A percentile compares a stretch with the other conserved stretches of the same genome.
Evolutionary conservation across 2,113 vertebrate species (phyloP).

Genomic region (Sturnira hondurensis): DNA sequence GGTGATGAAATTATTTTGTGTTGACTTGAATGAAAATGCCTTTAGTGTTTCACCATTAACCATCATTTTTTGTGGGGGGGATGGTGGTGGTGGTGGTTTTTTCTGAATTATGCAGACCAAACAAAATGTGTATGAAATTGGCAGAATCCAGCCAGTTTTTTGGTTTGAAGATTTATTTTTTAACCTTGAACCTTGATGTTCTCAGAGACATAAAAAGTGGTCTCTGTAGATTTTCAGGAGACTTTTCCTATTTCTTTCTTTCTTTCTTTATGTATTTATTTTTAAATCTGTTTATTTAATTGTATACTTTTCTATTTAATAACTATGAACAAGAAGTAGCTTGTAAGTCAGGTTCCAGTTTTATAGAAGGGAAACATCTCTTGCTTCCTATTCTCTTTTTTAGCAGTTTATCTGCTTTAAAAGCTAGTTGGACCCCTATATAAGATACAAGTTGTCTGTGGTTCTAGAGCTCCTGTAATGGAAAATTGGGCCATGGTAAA

Average conservation of each 20-base stretch:
- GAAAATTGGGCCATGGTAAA: not conserved
- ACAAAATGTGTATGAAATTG: not conserved
- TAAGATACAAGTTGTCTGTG: not conserved
- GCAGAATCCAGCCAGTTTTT: not conserved
- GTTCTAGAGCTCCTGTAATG: not conserved
- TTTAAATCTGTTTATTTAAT: no score
- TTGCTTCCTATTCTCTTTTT: not conserved
- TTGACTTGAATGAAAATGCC: not conserved
- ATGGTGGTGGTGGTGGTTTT: no score
- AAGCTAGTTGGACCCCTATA: not conserved
- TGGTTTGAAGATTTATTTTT: not conserved
- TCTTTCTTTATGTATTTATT: no score
- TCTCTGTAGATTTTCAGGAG: not conserved
- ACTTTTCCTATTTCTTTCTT: no score
- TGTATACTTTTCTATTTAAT: no score
- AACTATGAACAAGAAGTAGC: not conserved
- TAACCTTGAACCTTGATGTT: not conserved
- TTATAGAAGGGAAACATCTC: not conserved
- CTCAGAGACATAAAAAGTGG: not conserved
- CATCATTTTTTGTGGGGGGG: not conserved
- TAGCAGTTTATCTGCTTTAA: not conserved
- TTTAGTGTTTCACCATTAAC: not conserved
- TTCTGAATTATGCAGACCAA: not conserved
- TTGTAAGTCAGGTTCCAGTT: not conserved
- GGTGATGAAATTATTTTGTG: not conserved